Conservation (phyloP, 2,113 vertebrate species). For the Zosterops japonicus region DNA sequence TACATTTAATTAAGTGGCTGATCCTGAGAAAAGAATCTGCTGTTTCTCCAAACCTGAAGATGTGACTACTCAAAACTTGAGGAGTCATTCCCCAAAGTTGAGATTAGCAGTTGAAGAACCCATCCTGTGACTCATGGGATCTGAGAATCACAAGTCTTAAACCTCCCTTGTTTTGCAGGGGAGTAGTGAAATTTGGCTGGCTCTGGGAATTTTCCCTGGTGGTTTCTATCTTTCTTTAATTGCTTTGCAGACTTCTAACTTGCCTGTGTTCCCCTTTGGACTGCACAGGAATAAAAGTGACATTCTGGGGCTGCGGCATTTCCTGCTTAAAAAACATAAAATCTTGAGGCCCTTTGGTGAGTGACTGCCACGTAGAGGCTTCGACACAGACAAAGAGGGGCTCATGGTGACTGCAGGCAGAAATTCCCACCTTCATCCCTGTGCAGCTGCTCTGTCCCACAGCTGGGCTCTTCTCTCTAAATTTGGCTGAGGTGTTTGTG, state of each 20-base stretch:
- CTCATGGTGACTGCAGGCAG: neutral
- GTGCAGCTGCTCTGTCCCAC: neutral
- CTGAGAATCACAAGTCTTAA: neutral
- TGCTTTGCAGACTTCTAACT: neutral
- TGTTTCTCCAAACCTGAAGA: neutral
- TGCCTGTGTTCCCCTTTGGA: neutral
- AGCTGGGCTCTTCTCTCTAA: neutral
- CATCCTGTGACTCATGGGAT: neutral
- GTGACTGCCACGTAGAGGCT: neutral
- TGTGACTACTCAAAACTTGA: neutral
- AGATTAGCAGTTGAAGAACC: neutral
- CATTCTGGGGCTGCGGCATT: neutral
- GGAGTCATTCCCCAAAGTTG: neutral
- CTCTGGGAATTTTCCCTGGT: neutral
- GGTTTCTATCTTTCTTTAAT: neutral
- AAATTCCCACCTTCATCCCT: neutral
- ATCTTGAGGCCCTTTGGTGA: neutral
- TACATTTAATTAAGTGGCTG: constrained; percentile 19
- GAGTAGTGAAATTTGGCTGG: neutral
- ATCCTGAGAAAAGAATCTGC: constrained; percentile 5
- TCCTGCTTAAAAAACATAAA: neutral
- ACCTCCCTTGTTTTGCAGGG: neutral
- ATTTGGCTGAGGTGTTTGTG: neutral
- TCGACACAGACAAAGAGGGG: neutral
- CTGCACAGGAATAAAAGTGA: neutral